A percentile compares a stretch with the other conserved stretches of the same genome.
Conservation (phyloP, 23 tunicate species). For the Corella eumyota region DNA sequence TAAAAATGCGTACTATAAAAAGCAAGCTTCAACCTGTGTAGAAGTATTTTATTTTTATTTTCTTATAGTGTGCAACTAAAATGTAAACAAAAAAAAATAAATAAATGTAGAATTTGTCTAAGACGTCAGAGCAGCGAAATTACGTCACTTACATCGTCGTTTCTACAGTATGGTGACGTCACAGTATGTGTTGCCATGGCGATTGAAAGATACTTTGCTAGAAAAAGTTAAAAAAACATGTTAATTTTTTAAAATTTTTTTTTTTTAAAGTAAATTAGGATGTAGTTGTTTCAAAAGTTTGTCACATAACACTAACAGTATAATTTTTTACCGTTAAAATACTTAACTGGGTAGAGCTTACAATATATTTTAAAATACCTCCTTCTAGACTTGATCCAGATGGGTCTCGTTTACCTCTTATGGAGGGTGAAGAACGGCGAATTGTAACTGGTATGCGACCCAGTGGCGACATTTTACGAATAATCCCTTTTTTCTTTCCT, state of each 20-base stretch:
- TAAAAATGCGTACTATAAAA: too few species aligned
- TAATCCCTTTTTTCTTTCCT: constrained; percentile 2
- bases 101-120: not conserved
- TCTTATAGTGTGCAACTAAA: not conserved
- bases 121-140: not conserved
- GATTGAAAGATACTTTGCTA: constrained; percentile 46
- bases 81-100: not conserved
- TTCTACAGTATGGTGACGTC: constrained; percentile 46
- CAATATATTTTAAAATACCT: constrained; percentile 6
- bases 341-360: too few species aligned
- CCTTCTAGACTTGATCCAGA: constrained; percentile 20
- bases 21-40: too few species aligned
- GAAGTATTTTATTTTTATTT: not conserved
- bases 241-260: too few species aligned
- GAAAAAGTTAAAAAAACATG: not conserved
- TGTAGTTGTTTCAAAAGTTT: not conserved
- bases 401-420: constrained; percentile 42
- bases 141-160: constrained; percentile 5
- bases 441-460: constrained; percentile 37
- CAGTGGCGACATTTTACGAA: constrained; percentile 54
- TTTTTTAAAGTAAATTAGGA: too few species aligned
- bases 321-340: too few species aligned
- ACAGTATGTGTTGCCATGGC: constrained; percentile 61
- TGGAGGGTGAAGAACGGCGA: constrained; percentile 45
- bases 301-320: not conserved